A percentile compares a stretch with the other conserved stretches of the same genome.
These are phyloP conservation scores for Xiphophorus maculatus DNA, from an alignment of 2,113 vertebrate genomes.

Conservation along the genomic window DNA sequence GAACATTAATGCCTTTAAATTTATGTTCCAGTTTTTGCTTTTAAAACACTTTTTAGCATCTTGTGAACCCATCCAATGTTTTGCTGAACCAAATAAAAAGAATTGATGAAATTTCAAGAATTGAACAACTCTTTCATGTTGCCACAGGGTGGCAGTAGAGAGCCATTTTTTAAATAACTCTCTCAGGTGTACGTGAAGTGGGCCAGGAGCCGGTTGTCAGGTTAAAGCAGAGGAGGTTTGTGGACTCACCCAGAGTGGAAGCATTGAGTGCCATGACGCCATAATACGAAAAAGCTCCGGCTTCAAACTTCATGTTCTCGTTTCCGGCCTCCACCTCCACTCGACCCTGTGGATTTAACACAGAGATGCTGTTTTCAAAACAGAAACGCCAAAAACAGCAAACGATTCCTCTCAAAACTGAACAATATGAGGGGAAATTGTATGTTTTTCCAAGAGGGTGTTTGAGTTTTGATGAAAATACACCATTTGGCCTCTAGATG, in stretches of 20 bases:
- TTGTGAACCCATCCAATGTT: no score
- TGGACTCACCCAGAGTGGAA: constrained; percentile 66
- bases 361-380: neutral
- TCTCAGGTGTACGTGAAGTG: neutral
- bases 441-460: neutral
- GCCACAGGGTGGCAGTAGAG: constrained; percentile 3
- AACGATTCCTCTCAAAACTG: neutral
- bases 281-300: constrained; percentile 92
- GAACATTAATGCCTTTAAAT: neutral
- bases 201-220: neutral
- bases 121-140: no score
- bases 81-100: neutral
- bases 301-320: constrained; percentile 99
- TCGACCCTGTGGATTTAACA: constrained; percentile 84
- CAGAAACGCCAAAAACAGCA: neutral
- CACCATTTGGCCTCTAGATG: constrained; percentile 30
- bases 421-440: neutral
- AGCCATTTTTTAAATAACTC: neutral
- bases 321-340: constrained; percentile 96
- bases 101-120: neutral
- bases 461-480: neutral
- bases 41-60: neutral
- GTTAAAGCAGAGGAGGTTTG: neutral
- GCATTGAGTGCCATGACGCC: constrained; percentile 89
- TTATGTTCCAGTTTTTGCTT: neutral